Conservation (phyloP, 2,888 invertebrate species). For the Byasa hedistus region DNA sequence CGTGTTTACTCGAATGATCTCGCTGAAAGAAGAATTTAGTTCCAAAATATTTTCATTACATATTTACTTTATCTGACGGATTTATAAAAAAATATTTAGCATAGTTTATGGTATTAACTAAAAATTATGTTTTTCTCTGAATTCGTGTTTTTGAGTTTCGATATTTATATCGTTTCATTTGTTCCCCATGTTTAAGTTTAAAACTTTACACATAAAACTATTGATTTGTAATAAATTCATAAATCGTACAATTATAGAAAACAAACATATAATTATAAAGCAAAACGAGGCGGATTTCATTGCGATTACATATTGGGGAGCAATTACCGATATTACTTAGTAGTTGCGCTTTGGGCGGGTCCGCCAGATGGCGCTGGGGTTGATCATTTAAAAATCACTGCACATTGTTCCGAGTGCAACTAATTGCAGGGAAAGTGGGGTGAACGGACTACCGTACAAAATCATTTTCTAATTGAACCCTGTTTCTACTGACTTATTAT, state of each 20-base stretch:
- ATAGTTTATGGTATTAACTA: too few relatives aligned
- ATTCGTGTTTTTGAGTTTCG: too few relatives aligned
- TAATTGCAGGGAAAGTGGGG: conserved; percentile 80
- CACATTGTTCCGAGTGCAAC: conserved; percentile 77
- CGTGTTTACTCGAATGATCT: too few relatives aligned
- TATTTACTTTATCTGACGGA: too few relatives aligned
- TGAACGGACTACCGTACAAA: conserved; percentile 68
- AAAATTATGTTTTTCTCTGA: too few relatives aligned
- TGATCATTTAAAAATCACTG: conserved; percentile 79
- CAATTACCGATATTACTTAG: conserved; percentile 74
- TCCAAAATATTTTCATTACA: too few relatives aligned
- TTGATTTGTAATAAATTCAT: too few relatives aligned
- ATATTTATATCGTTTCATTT: too few relatives aligned
- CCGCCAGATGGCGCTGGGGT: conserved; percentile 70
- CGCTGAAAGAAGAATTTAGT: too few relatives aligned
- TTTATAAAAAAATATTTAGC: too few relatives aligned
- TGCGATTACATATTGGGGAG: conserved; percentile 46
- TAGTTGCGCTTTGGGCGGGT: conserved; percentile 49
- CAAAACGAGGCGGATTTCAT: conserved; percentile 17
- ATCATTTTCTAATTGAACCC: conserved; percentile 71
- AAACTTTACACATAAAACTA: too few relatives aligned
- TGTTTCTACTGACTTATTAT: conserved; percentile 30
- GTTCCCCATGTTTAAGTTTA: too few relatives aligned
- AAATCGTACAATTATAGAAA: neutral
- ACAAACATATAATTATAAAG: conserved; percentile 10